phyloP scores from a whole-genome alignment of 2,888 invertebrate genomes.

The Sipha maydis region DNA sequence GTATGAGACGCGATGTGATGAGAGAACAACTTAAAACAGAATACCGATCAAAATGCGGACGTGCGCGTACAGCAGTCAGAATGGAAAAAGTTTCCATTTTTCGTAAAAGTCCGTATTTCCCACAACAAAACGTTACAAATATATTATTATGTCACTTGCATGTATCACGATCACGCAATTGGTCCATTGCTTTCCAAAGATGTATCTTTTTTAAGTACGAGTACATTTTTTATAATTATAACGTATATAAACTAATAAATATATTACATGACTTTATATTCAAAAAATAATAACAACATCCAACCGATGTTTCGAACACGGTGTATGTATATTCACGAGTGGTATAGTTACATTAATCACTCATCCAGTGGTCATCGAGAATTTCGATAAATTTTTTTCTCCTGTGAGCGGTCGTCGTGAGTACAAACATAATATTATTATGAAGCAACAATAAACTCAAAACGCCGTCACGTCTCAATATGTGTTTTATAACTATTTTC shows the following conservation, averaged over 20 bases:
- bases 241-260: too few relatives aligned
- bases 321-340: neutral
- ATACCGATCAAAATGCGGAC: too few relatives aligned
- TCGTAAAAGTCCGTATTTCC: neutral
- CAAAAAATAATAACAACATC: neutral
- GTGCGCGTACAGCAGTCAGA: too few relatives aligned
- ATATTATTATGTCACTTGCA: too few relatives aligned
- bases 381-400: neutral
- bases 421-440: neutral
- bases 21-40: too few relatives aligned
- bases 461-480: neutral
- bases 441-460: neutral
- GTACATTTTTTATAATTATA: neutral
- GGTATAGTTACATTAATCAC: neutral
- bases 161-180: neutral
- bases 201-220: neutral
- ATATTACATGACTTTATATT: neutral
- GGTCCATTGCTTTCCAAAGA: neutral
- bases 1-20: too few relatives aligned
- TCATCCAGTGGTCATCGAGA: neutral
- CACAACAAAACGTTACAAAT: neutral
- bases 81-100: too few relatives aligned
- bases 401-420: neutral
- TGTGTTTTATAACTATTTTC: neutral
- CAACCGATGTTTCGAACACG: neutral